Evolutionary conservation across 2,797 vertebrate species (phyloP), one percentile per base, ranked within the genome.

Genomic region (Steatocranus sp.): DNA sequence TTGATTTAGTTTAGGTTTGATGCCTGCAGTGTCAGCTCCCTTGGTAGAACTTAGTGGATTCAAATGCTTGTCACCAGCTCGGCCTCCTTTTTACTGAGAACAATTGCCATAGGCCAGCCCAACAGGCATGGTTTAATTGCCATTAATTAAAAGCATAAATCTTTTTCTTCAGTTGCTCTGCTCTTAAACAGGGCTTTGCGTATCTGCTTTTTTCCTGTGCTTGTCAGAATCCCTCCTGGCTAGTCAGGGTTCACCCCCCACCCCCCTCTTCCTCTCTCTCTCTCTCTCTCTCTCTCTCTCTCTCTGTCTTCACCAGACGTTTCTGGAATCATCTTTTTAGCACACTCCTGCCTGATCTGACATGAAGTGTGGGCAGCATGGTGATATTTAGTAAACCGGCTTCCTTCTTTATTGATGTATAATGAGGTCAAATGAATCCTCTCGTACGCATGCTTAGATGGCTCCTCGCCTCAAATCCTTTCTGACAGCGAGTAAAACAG

Each of bases 111-210:
- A 96, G 98, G 98, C 98, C 98, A 98, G 97, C 97, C 98, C 97
- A 96, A 98, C 97, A 98, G 98, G 98, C 98, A 99, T 96, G 98
- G 97, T 99, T 99, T 99, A 99, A 99, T 99, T 99, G 98, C 98
- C 97, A 98, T 99, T 99, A 99, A 99, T 99, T 99, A 99, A 99
- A 99, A 99, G 98, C 98, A 99, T 99, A 98, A 99, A 99, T 99
- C 98, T 98, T 99, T 99, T 99, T 98, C 97, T 98, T 98, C 96
- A 95, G 96, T 98, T 96, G 96, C 97, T 97, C 96, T 97, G 96
- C 97, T 99, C 97, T 99, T 98, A 99, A 98, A 99, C 97, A 97
- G 96, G 96, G 97, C 96, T 97, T 97, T 96, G 96, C 96, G 94
- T 96, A 95, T 96, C 96, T 97, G 94, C 94, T 96, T 96, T 95